These are phyloP conservation scores for Branchellion lobata DNA, from an alignment of 2,888 invertebrate species.

Conservation along the genomic window DNA sequence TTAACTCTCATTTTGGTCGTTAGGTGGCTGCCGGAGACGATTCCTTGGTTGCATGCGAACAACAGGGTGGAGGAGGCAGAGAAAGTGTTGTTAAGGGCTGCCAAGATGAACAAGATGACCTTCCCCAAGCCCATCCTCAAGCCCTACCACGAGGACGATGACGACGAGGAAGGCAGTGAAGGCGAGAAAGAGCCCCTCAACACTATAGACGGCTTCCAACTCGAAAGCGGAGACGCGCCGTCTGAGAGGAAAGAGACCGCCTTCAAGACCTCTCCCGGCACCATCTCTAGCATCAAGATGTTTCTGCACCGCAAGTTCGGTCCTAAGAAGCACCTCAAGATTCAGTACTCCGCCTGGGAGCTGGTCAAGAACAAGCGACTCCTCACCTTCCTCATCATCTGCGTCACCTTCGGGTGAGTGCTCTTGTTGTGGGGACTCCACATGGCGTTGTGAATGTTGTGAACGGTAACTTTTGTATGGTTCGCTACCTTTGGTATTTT, in stretches of 20 bases:
- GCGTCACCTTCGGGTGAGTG: neutral
- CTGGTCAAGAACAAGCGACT: neutral
- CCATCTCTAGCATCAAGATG: neutral
- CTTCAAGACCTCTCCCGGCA: too few relatives aligned
- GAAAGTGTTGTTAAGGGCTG: conserved; percentile 50
- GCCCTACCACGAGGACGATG: neutral
- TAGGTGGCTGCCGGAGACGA: conserved; percentile 53
- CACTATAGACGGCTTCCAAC: too few relatives aligned
- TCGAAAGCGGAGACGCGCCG: too few relatives aligned
- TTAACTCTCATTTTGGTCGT: neutral
- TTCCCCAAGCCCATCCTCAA: neutral
- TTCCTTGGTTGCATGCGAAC: conserved; percentile 53
- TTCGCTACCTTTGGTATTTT: too few relatives aligned
- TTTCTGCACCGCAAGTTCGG: neutral
- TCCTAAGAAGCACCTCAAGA: neutral
- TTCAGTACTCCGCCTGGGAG: neutral
- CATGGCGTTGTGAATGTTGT: too few relatives aligned
- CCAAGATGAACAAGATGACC: conserved; percentile 51
- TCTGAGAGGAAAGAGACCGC: too few relatives aligned
- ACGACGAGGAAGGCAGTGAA: neutral
- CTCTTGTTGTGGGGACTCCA: too few relatives aligned
- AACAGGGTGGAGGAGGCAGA: conserved; percentile 50
- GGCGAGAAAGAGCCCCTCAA: neutral
- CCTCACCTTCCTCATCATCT: neutral
- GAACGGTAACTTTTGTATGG: too few relatives aligned